Percentiles rank a stretch among this genome's conserved stretches.
Conservation (phyloP, 2,888 invertebrate species). For the Dascillus cervinus region DNA sequence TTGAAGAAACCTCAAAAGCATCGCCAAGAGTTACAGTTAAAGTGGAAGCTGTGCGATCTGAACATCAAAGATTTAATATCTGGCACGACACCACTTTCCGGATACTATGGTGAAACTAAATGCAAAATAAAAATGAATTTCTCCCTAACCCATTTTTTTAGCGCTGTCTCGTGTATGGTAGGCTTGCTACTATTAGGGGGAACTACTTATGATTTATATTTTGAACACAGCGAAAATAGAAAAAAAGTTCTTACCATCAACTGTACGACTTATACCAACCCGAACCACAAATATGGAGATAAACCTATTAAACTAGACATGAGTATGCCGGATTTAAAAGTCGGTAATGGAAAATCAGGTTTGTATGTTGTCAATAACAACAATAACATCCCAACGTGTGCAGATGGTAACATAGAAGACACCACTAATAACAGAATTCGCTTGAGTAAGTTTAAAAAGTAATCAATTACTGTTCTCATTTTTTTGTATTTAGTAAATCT, state of each 20-base stretch:
- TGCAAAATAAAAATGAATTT: not conserved
- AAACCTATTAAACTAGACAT: slow-evolving; percentile 31
- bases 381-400: slow-evolving; percentile 11
- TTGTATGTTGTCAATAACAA: slow-evolving; percentile 30
- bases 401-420: slow-evolving; percentile 6
- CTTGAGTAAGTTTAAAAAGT: no score
- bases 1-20: slow-evolving; percentile 47
- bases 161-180: slow-evolving; percentile 40
- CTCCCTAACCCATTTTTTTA: slow-evolving; percentile 11
- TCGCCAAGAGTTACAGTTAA: slow-evolving; percentile 45
- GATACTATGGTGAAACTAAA: slow-evolving; percentile 56
- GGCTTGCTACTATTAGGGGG: slow-evolving; percentile 54
- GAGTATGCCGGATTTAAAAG: slow-evolving; percentile 36
- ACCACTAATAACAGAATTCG: no score
- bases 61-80: slow-evolving; percentile 57
- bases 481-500: slow-evolving; percentile 48
- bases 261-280: slow-evolving; percentile 43
- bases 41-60: slow-evolving; percentile 60
- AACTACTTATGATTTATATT: slow-evolving; percentile 63
- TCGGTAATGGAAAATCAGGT: slow-evolving; percentile 34
- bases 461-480: not conserved
- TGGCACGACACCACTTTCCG: slow-evolving; percentile 64
- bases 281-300: slow-evolving; percentile 27
- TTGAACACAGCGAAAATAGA: slow-evolving; percentile 46
- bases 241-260: slow-evolving; percentile 41